These are phyloP conservation scores for Pao palembangensis DNA, from an alignment of 2,113 vertebrate genomes.

Conservation along the genomic window DNA sequence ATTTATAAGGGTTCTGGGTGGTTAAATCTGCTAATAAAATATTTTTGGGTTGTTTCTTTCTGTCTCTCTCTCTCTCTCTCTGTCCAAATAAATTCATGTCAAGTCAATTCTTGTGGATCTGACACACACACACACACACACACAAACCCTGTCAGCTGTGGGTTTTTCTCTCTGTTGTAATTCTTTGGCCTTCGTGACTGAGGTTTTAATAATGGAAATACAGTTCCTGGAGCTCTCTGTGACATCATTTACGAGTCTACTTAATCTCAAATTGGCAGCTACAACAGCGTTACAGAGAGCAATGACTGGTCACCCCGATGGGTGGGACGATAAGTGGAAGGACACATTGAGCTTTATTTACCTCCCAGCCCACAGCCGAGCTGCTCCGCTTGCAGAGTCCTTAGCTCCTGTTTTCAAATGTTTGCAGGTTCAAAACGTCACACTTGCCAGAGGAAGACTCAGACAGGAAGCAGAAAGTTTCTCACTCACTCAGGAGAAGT, in stretches of 20 bases:
- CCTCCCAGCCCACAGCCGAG: conserved; percentile 21
- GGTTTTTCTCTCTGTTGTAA: conserved; percentile 26
- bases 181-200: conserved; percentile 3
- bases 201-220: too few relatives aligned
- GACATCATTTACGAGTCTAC: conserved; percentile 55
- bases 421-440: not conserved
- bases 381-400: conserved; percentile 8
- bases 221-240: not conserved
- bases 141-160: too few relatives aligned
- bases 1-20: too few relatives aligned
- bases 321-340: conserved; percentile 50
- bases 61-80: too few relatives aligned
- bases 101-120: too few relatives aligned
- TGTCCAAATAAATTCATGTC: too few relatives aligned
- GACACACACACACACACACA: too few relatives aligned
- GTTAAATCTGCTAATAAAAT: too few relatives aligned
- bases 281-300: conserved; percentile 47
- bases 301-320: conserved; percentile 53
- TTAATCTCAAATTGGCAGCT: conserved; percentile 51
- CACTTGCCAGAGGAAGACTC: not conserved
- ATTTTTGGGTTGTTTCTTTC: too few relatives aligned
- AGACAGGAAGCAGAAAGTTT: conserved; percentile 4
- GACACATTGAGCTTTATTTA: conserved; percentile 59
- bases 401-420: conserved; percentile 5
- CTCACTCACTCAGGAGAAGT: conserved; percentile 28